Evolutionary conservation across 2,888 invertebrate species (phyloP).

Genomic region (Chrysodeixis includens): DNA sequence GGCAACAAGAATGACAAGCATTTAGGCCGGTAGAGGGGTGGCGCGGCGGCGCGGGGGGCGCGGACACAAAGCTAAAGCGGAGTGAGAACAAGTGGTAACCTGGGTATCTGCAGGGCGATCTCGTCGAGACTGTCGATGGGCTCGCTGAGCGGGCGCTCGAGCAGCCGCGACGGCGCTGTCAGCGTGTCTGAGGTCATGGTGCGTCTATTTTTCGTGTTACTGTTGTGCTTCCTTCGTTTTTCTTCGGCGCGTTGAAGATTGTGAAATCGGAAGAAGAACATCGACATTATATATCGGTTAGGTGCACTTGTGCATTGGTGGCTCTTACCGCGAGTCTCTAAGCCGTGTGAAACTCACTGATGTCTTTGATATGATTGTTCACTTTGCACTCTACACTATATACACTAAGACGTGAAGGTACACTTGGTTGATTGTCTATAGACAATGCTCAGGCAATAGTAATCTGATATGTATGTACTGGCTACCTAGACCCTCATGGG

Average conservation of each 20-base stretch:
- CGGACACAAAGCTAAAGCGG: constrained; percentile 61
- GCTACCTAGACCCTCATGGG: not conserved
- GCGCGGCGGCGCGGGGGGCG: not conserved
- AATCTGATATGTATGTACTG: not conserved
- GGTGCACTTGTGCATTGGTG: constrained; percentile 51
- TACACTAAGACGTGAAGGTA: not conserved
- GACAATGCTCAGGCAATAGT: not conserved
- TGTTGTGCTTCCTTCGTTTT: constrained; percentile 74
- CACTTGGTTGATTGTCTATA: not conserved
- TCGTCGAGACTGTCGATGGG: constrained; percentile 97
- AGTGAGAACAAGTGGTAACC: constrained; percentile 87
- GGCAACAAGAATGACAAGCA: constrained; percentile 44
- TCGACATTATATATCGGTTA: constrained; percentile 92
- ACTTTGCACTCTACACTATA: constrained; percentile 45
- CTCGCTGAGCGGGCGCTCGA: constrained; percentile 95
- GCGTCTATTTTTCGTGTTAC: constrained; percentile 66
- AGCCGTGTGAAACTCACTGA: constrained; percentile 31
- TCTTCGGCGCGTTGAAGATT: constrained; percentile 96
- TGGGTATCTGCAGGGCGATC: constrained; percentile 97
- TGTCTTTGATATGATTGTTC: constrained; percentile 32
- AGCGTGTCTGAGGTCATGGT: constrained; percentile 88
- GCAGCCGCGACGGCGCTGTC: constrained; percentile 94
- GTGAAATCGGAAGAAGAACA: constrained; percentile 98
- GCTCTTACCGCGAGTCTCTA: constrained; percentile 16
- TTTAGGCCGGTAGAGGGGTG: constrained; percentile 10